These are phyloP conservation scores for Bombycilla garrulus DNA, from an alignment of 2,113 vertebrate genomes.

Conservation along the genomic window DNA sequence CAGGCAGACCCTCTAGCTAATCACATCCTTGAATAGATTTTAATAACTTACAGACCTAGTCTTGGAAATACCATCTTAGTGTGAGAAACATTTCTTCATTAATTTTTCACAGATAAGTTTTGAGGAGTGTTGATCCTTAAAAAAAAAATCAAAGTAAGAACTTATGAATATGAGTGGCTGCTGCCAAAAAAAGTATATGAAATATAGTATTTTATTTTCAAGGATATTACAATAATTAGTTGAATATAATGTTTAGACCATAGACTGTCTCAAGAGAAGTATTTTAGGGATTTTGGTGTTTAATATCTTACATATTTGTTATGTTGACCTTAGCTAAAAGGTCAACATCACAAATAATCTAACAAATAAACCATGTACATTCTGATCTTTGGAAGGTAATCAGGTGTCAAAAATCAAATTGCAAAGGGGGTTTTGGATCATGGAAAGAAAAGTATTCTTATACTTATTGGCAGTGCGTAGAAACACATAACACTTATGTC, in stretches of 20 bases:
- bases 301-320: neutral
- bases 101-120: neutral
- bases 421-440: neutral
- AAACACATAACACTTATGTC: rapidly evolving
- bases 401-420: neutral
- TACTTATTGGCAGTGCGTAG: neutral
- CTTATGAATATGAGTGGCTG: neutral
- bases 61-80: neutral
- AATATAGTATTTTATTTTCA: neutral
- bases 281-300: neutral
- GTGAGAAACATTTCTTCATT: neutral
- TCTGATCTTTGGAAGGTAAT: neutral
- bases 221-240: neutral
- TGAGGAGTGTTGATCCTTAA: neutral
- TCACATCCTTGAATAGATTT: neutral
- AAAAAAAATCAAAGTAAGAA: neutral
- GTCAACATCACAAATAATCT: neutral
- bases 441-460: neutral
- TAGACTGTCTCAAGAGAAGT: neutral
- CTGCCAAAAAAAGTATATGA: neutral
- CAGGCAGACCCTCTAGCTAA: neutral
- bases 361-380: neutral
- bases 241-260: neutral
- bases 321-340: neutral
- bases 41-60: neutral